Evolutionary conservation across 1,140 invertebrate species (phyloP).

Genomic region (Philopotamus ludificatus): DNA sequence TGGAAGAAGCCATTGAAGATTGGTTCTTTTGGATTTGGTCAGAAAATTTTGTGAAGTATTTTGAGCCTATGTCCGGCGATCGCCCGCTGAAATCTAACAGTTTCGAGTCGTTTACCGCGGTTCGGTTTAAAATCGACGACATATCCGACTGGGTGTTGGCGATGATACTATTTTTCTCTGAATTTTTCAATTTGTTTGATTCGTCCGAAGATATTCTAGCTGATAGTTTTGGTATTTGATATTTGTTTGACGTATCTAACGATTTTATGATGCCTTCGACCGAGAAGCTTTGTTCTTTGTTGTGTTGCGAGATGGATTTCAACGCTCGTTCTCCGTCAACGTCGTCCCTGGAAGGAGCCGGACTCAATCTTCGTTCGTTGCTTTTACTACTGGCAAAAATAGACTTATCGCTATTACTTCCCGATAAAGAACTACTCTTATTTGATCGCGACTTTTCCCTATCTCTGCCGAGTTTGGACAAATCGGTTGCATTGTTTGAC

Average conservation of each 20-base stretch:
- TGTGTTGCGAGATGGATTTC: slow-evolving; percentile 54
- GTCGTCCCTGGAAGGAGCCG: slow-evolving; percentile 61
- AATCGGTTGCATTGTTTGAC: slow-evolving; percentile 50
- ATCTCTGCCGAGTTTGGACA: slow-evolving; percentile 53
- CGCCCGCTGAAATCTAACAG: slow-evolving; percentile 36
- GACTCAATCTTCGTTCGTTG: slow-evolving; percentile 65
- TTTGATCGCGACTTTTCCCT: slow-evolving; percentile 48
- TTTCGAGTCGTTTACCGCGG: slow-evolving; percentile 26
- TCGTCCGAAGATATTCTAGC: slow-evolving; percentile 54
- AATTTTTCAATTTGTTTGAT: slow-evolving; percentile 35
- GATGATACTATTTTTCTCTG: slow-evolving; percentile 30
- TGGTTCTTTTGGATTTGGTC: slow-evolving; percentile 35
- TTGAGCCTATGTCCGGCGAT: slow-evolving; percentile 29
- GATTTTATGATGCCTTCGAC: slow-evolving; percentile 76
- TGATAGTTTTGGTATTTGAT: slow-evolving; percentile 82
- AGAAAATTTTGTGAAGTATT: slow-evolving; percentile 34
- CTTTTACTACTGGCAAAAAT: slow-evolving; percentile 64
- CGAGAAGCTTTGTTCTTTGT: slow-evolving; percentile 60
- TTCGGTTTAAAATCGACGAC: slow-evolving; percentile 17
- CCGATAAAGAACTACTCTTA: slow-evolving; percentile 51
- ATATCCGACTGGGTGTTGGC: slow-evolving; percentile 17
- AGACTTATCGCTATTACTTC: slow-evolving; percentile 60
- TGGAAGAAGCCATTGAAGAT: slow-evolving; percentile 17
- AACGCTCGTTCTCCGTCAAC: slow-evolving; percentile 60
- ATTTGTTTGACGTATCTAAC: slow-evolving; percentile 74